Evolutionary conservation across 2,888 invertebrate genomes (phyloP).

Genomic region (Tenthredo livida): DNA sequence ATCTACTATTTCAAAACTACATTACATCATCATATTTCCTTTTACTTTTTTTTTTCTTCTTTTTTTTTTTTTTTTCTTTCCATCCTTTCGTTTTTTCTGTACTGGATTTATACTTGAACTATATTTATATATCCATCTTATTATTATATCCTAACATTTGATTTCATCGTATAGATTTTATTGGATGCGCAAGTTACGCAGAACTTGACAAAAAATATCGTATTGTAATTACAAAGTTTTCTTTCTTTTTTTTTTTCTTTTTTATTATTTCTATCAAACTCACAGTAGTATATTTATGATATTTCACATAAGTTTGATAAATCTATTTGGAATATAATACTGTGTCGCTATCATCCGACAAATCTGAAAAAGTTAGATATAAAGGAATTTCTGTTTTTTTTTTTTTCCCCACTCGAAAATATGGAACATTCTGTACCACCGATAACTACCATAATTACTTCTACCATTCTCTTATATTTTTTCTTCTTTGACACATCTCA

Average conservation of each 20-base stretch:
- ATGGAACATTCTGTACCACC: constrained; percentile 37
- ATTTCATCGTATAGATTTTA: constrained; percentile 25
- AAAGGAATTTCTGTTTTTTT: background rate
- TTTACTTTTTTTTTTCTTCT: background rate
- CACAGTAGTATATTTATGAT: constrained; percentile 1
- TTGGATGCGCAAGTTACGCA: constrained; percentile 28
- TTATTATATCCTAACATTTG: constrained; percentile 39
- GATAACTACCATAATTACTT: constrained; percentile 2
- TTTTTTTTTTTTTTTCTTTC: no score
- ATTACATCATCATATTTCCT: constrained; percentile 35
- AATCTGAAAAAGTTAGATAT: constrained; percentile 1
- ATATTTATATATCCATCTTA: constrained; percentile 51
- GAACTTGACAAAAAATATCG: constrained; percentile 12
- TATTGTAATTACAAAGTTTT: constrained; percentile 3
- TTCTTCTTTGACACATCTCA: constrained; percentile 39
- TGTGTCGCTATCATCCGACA: background rate
- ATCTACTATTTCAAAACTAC: constrained; percentile 40
- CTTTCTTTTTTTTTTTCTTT: background rate
- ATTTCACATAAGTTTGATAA: constrained; percentile 26
- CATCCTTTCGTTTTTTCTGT: background rate
- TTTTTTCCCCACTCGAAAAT: constrained; percentile 18
- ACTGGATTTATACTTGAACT: constrained; percentile 47
- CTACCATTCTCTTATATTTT: background rate
- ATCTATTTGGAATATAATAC: constrained; percentile 23
- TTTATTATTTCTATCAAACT: background rate